Conservation (phyloP, 2,797 vertebrate species). For the Babyrousa celebensis region DNA sequence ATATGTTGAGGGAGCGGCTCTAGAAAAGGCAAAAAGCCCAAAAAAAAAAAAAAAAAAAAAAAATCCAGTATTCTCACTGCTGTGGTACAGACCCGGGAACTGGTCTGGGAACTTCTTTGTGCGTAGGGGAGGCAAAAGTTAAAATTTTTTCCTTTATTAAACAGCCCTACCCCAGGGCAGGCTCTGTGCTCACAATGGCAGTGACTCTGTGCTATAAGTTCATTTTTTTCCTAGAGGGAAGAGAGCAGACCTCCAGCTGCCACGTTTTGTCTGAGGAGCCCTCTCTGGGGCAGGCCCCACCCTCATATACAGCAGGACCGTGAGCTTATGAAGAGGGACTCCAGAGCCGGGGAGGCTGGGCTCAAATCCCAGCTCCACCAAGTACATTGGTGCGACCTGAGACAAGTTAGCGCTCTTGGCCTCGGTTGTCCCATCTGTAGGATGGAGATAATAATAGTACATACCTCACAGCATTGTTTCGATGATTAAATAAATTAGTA, state of each 20-base stretch:
- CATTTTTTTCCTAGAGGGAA: not conserved
- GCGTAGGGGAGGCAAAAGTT: too few species aligned
- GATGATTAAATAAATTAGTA: not conserved
- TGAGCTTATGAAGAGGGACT: not conserved
- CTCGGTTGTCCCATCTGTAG: not conserved
- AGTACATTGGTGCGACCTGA: rapidly evolving
- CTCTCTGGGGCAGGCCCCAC: not conserved
- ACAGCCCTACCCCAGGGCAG: not conserved
- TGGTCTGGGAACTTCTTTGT: too few species aligned
- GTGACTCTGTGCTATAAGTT: rapidly evolving
- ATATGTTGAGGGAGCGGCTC: too few species aligned
- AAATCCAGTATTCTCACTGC: too few species aligned
- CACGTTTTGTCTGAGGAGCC: not conserved
- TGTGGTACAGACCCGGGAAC: too few species aligned
- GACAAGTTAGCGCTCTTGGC: not conserved
- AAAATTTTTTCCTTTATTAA: too few species aligned
- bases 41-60: too few species aligned
- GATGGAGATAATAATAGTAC: not conserved
- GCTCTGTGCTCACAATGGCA: not conserved
- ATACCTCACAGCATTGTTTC: not conserved
- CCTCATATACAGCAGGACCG: not conserved
- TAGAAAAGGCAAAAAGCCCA: too few species aligned
- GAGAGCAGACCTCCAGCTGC: not conserved
- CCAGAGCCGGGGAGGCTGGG: too few species aligned
- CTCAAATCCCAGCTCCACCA: not conserved